These are phyloP conservation scores for Silurus glanis DNA, from an alignment of 2,113 vertebrate species.

Conservation along the genomic window DNA sequence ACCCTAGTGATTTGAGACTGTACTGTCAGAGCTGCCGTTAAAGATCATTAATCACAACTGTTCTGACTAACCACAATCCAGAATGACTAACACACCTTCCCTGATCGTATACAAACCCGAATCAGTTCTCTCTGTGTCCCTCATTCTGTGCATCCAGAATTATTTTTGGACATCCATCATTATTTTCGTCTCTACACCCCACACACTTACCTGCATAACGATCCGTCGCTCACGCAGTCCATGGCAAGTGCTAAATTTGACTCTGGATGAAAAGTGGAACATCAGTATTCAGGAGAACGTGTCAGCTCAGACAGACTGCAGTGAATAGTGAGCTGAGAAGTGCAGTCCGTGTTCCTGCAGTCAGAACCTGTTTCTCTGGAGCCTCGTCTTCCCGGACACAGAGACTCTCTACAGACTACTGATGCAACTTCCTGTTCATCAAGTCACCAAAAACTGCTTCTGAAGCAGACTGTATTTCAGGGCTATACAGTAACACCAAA, in stretches of 20 bases:
- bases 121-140: not conserved
- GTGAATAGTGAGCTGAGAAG: conserved; percentile 30
- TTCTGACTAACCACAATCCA: not conserved
- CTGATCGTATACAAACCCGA: not conserved
- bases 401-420: conserved; percentile 11
- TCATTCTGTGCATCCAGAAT: not conserved
- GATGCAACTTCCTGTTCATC: not conserved
- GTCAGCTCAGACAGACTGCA: conserved; percentile 19
- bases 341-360: conserved; percentile 31
- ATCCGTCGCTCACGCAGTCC: not conserved
- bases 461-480: not conserved
- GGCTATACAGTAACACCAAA: not conserved
- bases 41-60: not conserved
- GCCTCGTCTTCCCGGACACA: not conserved
- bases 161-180: not conserved
- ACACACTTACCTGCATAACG: not conserved
- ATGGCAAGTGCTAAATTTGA: conserved; percentile 12
- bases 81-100: not conserved
- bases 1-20: not conserved
- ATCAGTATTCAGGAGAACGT: conserved; percentile 35
- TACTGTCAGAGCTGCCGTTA: not conserved
- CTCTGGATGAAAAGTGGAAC: conserved; percentile 11
- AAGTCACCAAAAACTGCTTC: not conserved
- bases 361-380: conserved; percentile 1
- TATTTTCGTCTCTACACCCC: not conserved